phyloP scores from a whole-genome alignment of 35 echinoderm and acorn worm genomes.

The Apostichopus japonicus region DNA sequence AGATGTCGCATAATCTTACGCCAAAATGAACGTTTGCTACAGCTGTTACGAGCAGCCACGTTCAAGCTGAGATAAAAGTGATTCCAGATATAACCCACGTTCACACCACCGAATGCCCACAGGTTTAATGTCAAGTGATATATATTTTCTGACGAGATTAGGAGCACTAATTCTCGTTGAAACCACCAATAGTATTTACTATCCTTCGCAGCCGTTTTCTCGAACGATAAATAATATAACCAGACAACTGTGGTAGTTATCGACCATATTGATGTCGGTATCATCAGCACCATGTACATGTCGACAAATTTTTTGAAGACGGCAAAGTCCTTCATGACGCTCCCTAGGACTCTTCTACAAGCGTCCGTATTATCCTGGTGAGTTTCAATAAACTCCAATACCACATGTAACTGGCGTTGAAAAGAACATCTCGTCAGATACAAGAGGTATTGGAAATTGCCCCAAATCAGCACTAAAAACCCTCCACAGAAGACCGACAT shows the following conservation, averaged over 20 bases:
- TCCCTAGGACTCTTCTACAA: background rate
- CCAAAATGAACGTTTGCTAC: background rate
- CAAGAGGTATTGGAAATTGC: constrained; percentile 38
- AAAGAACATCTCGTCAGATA: constrained; percentile 26
- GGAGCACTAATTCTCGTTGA: background rate
- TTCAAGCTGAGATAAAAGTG: constrained; percentile 4
- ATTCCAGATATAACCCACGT: background rate
- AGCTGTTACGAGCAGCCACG: background rate
- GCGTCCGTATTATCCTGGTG: constrained; percentile 21
- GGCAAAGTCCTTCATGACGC: background rate
- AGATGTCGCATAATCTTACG: constrained; percentile 33
- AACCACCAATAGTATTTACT: background rate
- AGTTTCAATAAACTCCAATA: background rate
- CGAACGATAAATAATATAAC: background rate
- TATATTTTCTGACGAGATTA: constrained; percentile 31
- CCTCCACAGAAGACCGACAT: constrained; percentile 44
- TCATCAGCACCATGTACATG: constrained; percentile 21
- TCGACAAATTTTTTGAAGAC: background rate
- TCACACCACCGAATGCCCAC: constrained; percentile 38
- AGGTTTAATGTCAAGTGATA: background rate
- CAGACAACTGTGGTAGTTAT: constrained; percentile 14
- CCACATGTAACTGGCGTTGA: constrained; percentile 3
- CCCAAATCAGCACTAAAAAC: constrained; percentile 9
- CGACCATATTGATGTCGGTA: background rate
- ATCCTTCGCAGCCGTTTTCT: background rate